These are phyloP conservation scores for Malachius bipustulatus DNA, from an alignment of 2,888 invertebrate species.

Conservation along the genomic window DNA sequence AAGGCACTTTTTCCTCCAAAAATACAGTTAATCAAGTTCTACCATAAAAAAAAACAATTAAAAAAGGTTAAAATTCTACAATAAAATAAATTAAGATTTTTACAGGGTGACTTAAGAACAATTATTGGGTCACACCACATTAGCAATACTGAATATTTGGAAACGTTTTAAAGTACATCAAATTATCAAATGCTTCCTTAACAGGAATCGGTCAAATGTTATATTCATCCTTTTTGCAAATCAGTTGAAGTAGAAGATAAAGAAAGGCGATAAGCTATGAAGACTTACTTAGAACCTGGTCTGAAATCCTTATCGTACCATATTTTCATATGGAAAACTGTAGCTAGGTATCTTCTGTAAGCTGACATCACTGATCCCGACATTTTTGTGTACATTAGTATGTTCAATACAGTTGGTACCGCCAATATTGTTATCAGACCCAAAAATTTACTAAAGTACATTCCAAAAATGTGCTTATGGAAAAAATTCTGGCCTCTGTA, in stretches of 20 bases:
- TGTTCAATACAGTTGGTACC: constrained; percentile 58
- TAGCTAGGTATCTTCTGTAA: constrained; percentile 67
- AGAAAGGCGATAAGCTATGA: background rate
- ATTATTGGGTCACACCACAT: too few relatives aligned
- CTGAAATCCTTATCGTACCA: constrained; percentile 69
- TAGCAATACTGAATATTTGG: too few relatives aligned
- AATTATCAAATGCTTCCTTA: too few relatives aligned
- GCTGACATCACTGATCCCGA: constrained; percentile 54
- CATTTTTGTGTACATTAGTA: constrained; percentile 59
- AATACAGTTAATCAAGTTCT: background rate
- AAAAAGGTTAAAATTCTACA: too few relatives aligned
- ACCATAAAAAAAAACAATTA: too few relatives aligned
- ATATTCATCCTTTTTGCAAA: too few relatives aligned
- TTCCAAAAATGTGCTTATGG: constrained; percentile 53
- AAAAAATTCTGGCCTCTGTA: constrained; percentile 64
- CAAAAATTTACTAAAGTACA: constrained; percentile 59
- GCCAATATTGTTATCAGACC: constrained; percentile 66
- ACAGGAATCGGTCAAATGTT: too few relatives aligned
- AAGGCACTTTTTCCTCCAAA: background rate
- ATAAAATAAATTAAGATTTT: too few relatives aligned
- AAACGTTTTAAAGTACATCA: too few relatives aligned
- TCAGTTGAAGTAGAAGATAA: too few relatives aligned
- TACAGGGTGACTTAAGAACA: too few relatives aligned
- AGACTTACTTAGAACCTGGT: constrained; percentile 44
- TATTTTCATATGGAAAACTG: constrained; percentile 58